Percentiles rank a stretch among this genome's conserved stretches.
These are phyloP conservation scores for Melanotaenia maccullochi DNA, from an alignment of 2,797 vertebrate species.

Conservation along the genomic window DNA sequence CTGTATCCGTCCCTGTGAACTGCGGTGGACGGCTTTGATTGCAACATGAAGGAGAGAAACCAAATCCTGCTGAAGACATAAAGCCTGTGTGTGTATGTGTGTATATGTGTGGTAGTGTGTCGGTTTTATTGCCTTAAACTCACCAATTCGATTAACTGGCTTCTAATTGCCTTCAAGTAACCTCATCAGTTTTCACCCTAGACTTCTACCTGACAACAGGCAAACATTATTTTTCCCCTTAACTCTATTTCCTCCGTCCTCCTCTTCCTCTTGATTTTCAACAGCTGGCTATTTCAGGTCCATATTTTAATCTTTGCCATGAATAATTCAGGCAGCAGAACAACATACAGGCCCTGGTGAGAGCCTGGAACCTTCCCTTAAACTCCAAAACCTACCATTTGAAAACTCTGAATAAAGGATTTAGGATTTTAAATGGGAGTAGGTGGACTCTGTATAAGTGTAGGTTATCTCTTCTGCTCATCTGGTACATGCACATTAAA, in stretches of 20 bases:
- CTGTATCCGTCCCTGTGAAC: slow-evolving; percentile 31
- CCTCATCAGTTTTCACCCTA: slow-evolving; percentile 46
- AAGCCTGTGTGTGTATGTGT: background rate
- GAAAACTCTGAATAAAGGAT: slow-evolving; percentile 58
- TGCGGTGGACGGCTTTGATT: slow-evolving; percentile 60
- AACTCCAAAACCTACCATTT: slow-evolving; percentile 31
- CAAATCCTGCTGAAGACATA: slow-evolving; percentile 32
- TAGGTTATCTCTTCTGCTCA: slow-evolving; percentile 1
- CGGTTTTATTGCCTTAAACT: slow-evolving; percentile 12
- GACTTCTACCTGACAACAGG: slow-evolving; percentile 23
- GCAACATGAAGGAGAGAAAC: slow-evolving; percentile 53
- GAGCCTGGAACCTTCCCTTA: slow-evolving; percentile 40
- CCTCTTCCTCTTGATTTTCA: slow-evolving; percentile 33
- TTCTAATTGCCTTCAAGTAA: slow-evolving; percentile 57
- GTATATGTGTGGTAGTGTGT: background rate
- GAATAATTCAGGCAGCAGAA: slow-evolving; percentile 74
- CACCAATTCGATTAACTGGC: slow-evolving; percentile 50
- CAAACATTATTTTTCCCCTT: background rate
- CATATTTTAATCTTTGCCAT: slow-evolving; percentile 56
- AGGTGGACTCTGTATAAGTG: background rate
- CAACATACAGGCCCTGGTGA: slow-evolving; percentile 56
- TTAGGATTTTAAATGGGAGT: slow-evolving; percentile 9
- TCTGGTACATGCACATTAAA: slow-evolving; percentile 28
- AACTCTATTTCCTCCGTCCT: background rate
- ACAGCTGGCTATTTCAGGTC: slow-evolving; percentile 55